Evolutionary conservation across 1,140 invertebrate genomes (phyloP).

Genomic region (Cotesia vestalis): DNA sequence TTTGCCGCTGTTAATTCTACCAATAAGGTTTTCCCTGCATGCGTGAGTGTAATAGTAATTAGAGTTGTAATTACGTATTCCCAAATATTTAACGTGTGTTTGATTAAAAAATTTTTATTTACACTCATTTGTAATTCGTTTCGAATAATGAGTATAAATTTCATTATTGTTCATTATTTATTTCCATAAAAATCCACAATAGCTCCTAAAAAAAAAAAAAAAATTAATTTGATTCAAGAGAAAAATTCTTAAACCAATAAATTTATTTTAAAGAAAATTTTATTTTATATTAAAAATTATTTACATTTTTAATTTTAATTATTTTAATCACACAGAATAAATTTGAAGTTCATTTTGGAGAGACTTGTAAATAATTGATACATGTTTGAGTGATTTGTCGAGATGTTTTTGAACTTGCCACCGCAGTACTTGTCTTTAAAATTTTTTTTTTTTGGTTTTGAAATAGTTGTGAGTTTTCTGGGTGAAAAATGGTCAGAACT

Average conservation of each 20-base stretch:
- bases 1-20: background rate
- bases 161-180: too few species aligned
- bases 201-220: too few species aligned
- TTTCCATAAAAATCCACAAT: too few species aligned
- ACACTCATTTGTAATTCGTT: too few species aligned
- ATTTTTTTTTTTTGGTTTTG: background rate
- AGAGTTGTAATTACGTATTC: too few species aligned
- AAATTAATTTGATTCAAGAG: too few species aligned
- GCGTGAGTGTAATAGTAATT: too few species aligned
- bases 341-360: constrained; percentile 22
- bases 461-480: background rate
- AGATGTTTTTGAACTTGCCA: background rate
- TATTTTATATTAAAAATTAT: background rate
- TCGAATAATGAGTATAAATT: too few species aligned
- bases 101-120: too few species aligned
- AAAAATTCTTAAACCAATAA: background rate
- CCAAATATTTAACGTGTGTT: too few species aligned
- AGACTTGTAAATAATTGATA: constrained; percentile 7
- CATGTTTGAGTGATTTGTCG: constrained; percentile 10
- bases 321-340: background rate
- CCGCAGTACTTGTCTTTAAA: background rate
- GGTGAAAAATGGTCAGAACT: background rate
- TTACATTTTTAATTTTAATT: background rate
- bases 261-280: background rate
- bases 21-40: background rate